These are phyloP conservation scores for Anthonomus grandis DNA, from an alignment of 1,140 invertebrate species.

Conservation along the genomic window DNA sequence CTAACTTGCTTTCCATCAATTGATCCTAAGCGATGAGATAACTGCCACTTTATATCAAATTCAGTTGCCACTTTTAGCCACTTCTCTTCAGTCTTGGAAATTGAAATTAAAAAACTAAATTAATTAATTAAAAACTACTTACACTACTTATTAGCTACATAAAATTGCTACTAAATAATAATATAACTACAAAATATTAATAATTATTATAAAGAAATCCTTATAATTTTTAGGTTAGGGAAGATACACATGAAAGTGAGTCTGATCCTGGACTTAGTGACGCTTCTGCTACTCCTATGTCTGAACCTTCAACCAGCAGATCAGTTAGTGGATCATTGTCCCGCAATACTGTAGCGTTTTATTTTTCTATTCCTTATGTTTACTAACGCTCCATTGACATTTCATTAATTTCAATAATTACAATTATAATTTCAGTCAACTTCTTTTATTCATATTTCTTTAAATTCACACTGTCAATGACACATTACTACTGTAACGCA, in stretches of 20 bases:
- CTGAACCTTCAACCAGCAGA: conserved; percentile 1
- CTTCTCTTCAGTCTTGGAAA: conserved; percentile 8
- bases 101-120: conserved; percentile 32
- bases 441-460: no score
- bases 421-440: no score
- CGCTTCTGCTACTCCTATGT: conserved; percentile 12
- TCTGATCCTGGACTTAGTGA: conserved; percentile 10
- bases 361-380: no score
- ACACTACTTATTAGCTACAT: no score
- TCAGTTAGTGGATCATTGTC: conserved; percentile 5
- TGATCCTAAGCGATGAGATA: conserved; percentile 8
- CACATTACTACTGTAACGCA: conserved; percentile 10
- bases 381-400: no score
- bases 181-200: conserved; percentile 7
- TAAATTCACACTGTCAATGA: no score
- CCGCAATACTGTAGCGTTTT: no score
- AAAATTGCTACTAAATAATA: no score
- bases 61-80: conserved; percentile 12
- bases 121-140: conserved; percentile 11
- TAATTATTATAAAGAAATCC: conserved; percentile 14
- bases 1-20: conserved; percentile 37
- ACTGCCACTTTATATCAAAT: conserved; percentile 20
- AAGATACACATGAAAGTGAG: conserved; percentile 9
- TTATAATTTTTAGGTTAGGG: conserved; percentile 9
- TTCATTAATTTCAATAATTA: no score